phyloP scores from a whole-genome alignment of 2,113 vertebrate species.

The Apistogramma diplotaenia region DNA sequence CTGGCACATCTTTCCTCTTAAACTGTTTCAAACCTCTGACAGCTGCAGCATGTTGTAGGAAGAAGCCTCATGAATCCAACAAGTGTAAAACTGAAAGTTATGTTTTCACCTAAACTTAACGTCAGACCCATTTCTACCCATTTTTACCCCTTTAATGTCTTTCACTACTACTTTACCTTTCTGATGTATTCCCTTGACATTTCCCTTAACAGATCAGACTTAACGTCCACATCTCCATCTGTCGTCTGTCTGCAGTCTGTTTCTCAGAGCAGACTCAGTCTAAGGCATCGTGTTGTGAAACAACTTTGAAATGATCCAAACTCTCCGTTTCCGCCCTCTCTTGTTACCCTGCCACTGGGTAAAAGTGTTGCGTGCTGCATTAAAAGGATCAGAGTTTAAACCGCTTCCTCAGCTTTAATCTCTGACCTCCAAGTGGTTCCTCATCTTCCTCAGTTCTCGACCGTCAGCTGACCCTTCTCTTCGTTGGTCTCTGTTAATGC shows the following conservation, averaged over 20 bases:
- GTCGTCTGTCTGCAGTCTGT: too few species aligned
- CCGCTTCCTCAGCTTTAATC: slow-evolving; percentile 29
- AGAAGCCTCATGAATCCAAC: background rate
- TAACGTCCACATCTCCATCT: too few species aligned
- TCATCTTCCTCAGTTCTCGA: background rate
- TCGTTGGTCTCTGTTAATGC: background rate
- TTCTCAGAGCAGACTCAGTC: background rate
- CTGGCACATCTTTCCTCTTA: too few species aligned
- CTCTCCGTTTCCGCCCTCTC: background rate
- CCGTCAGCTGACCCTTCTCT: background rate
- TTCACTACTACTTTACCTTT: background rate
- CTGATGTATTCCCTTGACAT: background rate
- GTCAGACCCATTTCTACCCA: background rate
- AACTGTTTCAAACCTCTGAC: too few species aligned
- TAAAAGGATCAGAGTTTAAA: slow-evolving; percentile 25
- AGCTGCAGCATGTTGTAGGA: too few species aligned
- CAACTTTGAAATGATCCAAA: too few species aligned
- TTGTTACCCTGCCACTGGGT: background rate
- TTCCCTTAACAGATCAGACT: too few species aligned
- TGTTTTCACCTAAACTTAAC: background rate
- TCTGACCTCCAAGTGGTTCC: background rate
- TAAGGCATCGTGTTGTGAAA: too few species aligned
- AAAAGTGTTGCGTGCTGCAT: background rate
- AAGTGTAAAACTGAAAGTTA: background rate
- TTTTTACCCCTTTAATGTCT: background rate